Evolutionary conservation across 2,797 vertebrate species (phyloP).

Genomic region (Galaxias olidus): DNA sequence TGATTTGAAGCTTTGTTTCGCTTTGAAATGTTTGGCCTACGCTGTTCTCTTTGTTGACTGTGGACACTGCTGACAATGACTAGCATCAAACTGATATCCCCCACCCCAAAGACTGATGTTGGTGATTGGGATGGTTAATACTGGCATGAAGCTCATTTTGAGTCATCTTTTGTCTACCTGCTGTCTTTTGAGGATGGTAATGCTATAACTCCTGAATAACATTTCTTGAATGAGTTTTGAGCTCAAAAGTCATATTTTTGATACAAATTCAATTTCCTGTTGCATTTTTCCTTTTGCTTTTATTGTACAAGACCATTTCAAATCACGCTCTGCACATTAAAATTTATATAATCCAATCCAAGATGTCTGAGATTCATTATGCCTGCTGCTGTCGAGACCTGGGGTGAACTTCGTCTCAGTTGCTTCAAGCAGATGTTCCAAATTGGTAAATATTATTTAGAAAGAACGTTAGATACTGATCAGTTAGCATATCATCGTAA

Average conservation of each 20-base stretch:
- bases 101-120: conserved; percentile 30
- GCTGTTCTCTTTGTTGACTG: conserved; percentile 38
- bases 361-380: conserved; percentile 32
- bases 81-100: conserved; percentile 43
- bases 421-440: no score
- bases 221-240: conserved; percentile 55
- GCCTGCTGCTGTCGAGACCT: neutral
- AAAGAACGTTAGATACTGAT: no score
- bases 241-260: conserved; percentile 67
- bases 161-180: conserved; percentile 61
- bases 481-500: no score
- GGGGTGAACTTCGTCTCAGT: no score
- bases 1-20: conserved; percentile 43
- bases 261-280: conserved; percentile 51
- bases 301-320: conserved; percentile 62
- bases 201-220: conserved; percentile 26
- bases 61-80: conserved; percentile 53
- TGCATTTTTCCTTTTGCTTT: conserved; percentile 66
- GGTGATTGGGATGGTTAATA: conserved; percentile 29
- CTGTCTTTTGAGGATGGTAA: conserved; percentile 58
- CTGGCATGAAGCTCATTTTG: conserved; percentile 51
- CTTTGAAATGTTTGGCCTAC: conserved; percentile 47
- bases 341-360: conserved; percentile 61
- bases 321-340: conserved; percentile 82
- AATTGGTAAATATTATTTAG: no score